Evolutionary conservation across 2,113 vertebrate species (phyloP).

Genomic region (Acinonyx jubatus): DNA sequence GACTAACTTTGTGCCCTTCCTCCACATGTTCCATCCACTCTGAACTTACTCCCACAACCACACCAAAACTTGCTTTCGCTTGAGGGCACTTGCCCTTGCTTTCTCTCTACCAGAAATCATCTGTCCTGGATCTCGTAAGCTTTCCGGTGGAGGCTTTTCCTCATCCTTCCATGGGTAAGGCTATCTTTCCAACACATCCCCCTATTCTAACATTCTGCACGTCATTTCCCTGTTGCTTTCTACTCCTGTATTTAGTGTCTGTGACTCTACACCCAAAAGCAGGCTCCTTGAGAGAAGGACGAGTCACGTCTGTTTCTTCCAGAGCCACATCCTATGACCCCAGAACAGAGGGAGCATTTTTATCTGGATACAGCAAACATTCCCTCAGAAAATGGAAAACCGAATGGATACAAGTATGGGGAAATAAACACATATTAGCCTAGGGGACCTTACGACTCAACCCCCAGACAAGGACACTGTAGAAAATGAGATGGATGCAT

Average conservation of each 20-base stretch:
- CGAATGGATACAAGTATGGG: background rate
- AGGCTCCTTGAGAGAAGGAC: background rate
- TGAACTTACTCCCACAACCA: rapidly evolving
- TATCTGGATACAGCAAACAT: background rate
- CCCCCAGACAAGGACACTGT: background rate
- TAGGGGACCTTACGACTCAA: background rate
- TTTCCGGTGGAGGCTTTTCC: background rate
- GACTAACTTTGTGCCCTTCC: no score
- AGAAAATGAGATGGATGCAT: background rate
- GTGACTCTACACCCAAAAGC: background rate
- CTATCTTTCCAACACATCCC: background rate
- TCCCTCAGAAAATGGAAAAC: background rate
- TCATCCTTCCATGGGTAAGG: background rate
- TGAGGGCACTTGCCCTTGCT: background rate
- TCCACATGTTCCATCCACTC: background rate
- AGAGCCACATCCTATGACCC: background rate
- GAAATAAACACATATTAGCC: background rate
- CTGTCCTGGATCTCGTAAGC: background rate
- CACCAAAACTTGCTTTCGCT: no score
- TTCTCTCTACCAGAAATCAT: background rate
- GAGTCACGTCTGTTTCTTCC: background rate
- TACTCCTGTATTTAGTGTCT: background rate
- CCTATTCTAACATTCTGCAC: no score
- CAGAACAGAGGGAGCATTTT: background rate
- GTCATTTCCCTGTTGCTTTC: rapidly evolving